A percentile compares a stretch with the other conserved stretches of the same genome.
Evolutionary conservation across 2,113 vertebrate genomes (phyloP).

Genomic region (Suricata suricatta): DNA sequence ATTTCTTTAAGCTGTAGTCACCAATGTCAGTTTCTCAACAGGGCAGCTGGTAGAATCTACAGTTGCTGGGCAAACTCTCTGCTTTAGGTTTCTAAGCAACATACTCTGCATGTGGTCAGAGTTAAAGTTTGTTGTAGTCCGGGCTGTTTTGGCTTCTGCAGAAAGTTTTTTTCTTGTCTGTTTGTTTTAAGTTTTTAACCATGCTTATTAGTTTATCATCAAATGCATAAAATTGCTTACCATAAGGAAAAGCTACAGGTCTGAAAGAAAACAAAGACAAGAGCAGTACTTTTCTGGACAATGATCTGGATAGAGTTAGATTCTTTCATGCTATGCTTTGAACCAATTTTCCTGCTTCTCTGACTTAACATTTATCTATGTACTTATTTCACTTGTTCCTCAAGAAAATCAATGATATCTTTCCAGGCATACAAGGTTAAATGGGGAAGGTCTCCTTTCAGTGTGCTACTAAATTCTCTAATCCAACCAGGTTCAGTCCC

Average conservation of each 20-base stretch:
- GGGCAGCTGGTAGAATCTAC: not conserved
- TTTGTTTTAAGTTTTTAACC: not conserved
- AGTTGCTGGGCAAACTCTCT: conserved; percentile 49
- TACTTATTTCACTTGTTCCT: not conserved
- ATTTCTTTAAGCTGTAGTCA: not conserved
- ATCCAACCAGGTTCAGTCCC: not conserved
- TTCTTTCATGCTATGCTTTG: not conserved
- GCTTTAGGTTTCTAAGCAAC: conserved; percentile 60
- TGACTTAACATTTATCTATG: not conserved
- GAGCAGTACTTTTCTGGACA: not conserved
- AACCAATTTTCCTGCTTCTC: not conserved
- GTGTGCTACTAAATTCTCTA: not conserved
- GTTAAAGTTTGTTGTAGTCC: conserved; percentile 24
- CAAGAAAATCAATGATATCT: not conserved
- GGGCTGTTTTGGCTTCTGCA: not conserved
- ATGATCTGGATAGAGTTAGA: not conserved
- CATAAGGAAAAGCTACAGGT: not conserved
- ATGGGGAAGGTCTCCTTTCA: not conserved
- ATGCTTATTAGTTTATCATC: not conserved
- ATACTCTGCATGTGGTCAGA: conserved; percentile 12
- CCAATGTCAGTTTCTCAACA: not conserved
- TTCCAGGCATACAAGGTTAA: not conserved
- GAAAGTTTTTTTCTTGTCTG: not conserved
- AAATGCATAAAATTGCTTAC: not conserved
- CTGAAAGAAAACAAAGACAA: not conserved